Evolutionary conservation across 2,113 vertebrate species (phyloP).

Genomic region (Steatornis caripensis): DNA sequence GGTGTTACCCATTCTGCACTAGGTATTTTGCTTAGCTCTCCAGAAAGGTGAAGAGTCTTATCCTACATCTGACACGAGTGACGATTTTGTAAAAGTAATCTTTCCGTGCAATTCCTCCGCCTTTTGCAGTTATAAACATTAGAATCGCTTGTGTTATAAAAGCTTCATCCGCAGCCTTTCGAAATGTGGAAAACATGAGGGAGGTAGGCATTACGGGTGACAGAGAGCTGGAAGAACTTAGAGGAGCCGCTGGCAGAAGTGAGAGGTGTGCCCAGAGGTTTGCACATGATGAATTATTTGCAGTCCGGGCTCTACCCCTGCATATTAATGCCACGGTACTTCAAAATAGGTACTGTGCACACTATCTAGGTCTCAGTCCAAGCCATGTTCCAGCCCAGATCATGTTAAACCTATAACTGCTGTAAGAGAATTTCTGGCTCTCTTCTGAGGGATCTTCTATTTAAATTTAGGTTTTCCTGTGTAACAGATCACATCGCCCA

Average conservation of each 20-base stretch:
- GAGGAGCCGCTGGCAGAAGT: background rate
- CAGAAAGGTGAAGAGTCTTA: background rate
- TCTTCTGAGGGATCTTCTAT: background rate
- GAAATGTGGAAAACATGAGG: background rate
- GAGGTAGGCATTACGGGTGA: background rate
- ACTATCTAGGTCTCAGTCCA: background rate
- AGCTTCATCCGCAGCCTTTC: background rate
- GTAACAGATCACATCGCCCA: background rate
- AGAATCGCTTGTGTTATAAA: background rate
- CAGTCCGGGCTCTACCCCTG: background rate
- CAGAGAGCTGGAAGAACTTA: background rate
- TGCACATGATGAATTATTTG: background rate
- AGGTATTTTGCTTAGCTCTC: background rate
- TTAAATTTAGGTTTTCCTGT: background rate
- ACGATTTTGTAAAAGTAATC: background rate
- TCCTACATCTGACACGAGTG: background rate
- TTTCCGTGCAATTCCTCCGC: background rate
- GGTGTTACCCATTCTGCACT: background rate
- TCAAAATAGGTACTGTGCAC: background rate
- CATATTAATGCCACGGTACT: background rate
- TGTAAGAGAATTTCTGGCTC: background rate
- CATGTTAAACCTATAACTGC: background rate
- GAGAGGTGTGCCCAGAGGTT: background rate
- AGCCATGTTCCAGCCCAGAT: background rate
- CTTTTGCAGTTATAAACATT: background rate